Evolutionary conservation across 2,797 vertebrate species (phyloP).

Genomic region (Coregonus ussuriensis): DNA sequence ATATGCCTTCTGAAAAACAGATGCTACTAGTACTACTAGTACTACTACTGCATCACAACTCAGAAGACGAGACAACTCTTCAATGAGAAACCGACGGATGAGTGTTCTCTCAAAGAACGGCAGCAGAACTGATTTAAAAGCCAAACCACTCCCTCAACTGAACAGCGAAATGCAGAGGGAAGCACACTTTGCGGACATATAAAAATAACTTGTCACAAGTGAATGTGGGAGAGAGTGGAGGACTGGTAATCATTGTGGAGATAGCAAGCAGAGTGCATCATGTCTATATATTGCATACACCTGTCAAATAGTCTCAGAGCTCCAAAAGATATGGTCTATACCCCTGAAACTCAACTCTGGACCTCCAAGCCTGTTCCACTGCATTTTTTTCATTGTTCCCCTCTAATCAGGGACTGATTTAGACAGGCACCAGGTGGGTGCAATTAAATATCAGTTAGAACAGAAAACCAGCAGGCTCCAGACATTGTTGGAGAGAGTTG

Average conservation of each 20-base stretch:
- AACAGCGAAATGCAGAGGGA: constrained; percentile 13
- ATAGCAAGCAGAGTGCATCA: background rate
- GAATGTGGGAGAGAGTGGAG: background rate
- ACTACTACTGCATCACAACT: too few relatives aligned
- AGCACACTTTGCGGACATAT: background rate
- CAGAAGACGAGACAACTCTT: background rate
- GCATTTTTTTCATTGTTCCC: too few relatives aligned
- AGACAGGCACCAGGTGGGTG: too few relatives aligned
- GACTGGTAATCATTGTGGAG: background rate
- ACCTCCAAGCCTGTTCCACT: too few relatives aligned
- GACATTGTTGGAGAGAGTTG: background rate
- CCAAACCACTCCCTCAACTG: background rate
- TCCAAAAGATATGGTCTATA: background rate
- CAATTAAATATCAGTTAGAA: too few relatives aligned
- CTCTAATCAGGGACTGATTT: too few relatives aligned
- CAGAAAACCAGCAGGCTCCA: too few relatives aligned
- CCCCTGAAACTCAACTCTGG: background rate
- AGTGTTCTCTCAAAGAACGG: background rate
- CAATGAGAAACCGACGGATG: background rate
- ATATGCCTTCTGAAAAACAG: too few relatives aligned
- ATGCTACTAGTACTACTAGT: too few relatives aligned
- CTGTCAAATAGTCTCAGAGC: background rate
- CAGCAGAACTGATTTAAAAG: constrained; percentile 17
- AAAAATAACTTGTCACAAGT: background rate
- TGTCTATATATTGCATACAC: background rate